Evolutionary conservation across 1,140 invertebrate genomes (phyloP).

Genomic region (Platorchestia sp.): DNA sequence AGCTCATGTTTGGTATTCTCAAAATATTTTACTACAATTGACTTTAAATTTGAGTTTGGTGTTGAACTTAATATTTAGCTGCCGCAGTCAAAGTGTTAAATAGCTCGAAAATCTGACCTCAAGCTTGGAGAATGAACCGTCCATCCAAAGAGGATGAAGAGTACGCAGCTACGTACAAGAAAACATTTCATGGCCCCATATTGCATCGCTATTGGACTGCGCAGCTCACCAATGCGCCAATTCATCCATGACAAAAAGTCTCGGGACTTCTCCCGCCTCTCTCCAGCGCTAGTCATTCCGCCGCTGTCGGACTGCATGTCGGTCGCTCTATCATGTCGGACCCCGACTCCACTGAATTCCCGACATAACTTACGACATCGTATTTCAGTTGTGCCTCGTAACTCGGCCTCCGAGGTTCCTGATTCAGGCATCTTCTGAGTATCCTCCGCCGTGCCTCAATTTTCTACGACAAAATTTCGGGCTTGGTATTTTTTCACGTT

Average conservation of each 20-base stretch:
- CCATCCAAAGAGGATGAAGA: not conserved
- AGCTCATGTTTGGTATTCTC: too few species aligned
- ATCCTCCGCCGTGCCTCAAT: not conserved
- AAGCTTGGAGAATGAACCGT: not conserved
- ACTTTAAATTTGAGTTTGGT: too few species aligned
- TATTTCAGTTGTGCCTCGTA: not conserved
- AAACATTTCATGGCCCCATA: conserved; percentile 37
- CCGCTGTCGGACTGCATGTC: conserved; percentile 29
- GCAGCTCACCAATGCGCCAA: conserved; percentile 5
- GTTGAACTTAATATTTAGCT: too few species aligned
- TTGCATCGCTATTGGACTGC: conserved; percentile 24
- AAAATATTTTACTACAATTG: too few species aligned
- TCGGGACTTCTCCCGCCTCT: not conserved
- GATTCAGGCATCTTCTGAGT: not conserved
- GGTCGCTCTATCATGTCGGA: not conserved
- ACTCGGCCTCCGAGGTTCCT: not conserved
- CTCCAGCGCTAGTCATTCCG: conserved; percentile 42
- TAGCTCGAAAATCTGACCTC: not conserved
- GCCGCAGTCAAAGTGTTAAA: too few species aligned
- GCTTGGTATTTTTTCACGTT: not conserved
- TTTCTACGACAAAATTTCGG: not conserved
- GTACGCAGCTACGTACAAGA: not conserved
- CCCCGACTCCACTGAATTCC: not conserved
- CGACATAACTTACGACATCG: not conserved
- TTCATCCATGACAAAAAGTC: conserved; percentile 50